Evolutionary conservation across 2,797 vertebrate species (phyloP).

Genomic region (Psittacula echo): DNA sequence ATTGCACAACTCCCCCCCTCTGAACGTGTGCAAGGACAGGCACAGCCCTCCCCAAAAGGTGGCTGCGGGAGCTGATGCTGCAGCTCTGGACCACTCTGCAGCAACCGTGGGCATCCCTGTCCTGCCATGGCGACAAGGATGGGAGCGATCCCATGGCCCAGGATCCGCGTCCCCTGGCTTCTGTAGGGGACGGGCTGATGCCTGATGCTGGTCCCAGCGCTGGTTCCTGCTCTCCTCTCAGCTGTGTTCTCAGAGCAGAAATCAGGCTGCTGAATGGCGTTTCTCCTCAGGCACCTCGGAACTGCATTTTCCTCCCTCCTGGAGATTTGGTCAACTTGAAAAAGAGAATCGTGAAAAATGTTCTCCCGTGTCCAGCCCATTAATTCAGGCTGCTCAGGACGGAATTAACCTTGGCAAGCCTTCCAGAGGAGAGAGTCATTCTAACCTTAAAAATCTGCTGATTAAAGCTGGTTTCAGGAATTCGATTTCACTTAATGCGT

Average conservation of each 20-base stretch:
- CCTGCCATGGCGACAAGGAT: not conserved
- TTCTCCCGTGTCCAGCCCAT: constrained; percentile 80
- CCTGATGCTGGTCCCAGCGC: fast-evolving
- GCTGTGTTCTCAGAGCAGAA: not conserved
- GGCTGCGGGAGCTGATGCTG: fast-evolving
- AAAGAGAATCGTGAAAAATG: constrained; percentile 63
- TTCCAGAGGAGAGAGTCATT: constrained; percentile 94
- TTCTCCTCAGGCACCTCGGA: not conserved
- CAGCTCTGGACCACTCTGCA: not conserved
- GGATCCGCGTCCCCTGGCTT: not conserved
- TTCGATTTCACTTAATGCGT: constrained; percentile 98
- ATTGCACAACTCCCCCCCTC: not conserved
- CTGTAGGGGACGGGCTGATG: not conserved
- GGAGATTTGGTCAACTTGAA: constrained; percentile 72
- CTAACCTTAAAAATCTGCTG: constrained; percentile 99
- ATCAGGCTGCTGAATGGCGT: not conserved
- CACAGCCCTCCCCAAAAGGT: fast-evolving
- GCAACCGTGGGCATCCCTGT: not conserved
- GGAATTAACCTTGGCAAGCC: constrained; percentile 97
- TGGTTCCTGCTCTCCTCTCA: fast-evolving
- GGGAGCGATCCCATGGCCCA: not conserved
- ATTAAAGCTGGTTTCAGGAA: constrained; percentile 99
- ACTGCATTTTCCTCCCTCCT: constrained; percentile 7
- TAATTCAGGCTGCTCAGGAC: constrained; percentile 86
- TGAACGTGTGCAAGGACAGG: not conserved